These are phyloP conservation scores for Protophormia terraenovae DNA, from an alignment of 2,888 invertebrate species.

Conservation along the genomic window DNA sequence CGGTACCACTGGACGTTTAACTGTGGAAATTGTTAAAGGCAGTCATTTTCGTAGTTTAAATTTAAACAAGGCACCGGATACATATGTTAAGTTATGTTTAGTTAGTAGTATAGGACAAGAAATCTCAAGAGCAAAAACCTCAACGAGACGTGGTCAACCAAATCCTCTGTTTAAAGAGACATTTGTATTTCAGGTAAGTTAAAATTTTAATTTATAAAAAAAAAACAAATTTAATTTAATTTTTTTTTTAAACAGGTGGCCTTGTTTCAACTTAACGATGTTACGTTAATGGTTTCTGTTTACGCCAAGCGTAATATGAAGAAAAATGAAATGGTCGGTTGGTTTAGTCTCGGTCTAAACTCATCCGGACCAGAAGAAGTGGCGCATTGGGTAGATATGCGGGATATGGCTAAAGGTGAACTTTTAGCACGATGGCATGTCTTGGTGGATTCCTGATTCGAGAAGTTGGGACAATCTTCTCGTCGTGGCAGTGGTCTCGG, in stretches of 20 bases:
- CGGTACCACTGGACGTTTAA: constrained; percentile 95
- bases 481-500: constrained; percentile 77
- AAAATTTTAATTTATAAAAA: not conserved
- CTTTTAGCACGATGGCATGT: constrained; percentile 97
- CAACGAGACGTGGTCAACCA: constrained; percentile 94
- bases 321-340: constrained; percentile 97
- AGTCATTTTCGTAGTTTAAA: constrained; percentile 88
- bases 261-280: constrained; percentile 95
- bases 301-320: constrained; percentile 96
- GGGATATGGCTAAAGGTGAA: constrained; percentile 91
- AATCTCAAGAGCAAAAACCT: constrained; percentile 95
- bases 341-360: constrained; percentile 96
- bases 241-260: constrained; percentile 87
- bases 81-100: constrained; percentile 95
- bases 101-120: constrained; percentile 96
- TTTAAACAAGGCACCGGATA: constrained; percentile 92
- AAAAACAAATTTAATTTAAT: not conserved
- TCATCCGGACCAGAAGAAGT: constrained; percentile 95
- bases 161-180: constrained; percentile 98
- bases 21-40: constrained; percentile 90
- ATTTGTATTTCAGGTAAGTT: constrained; percentile 94
- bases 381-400: constrained; percentile 96
- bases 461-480: constrained; percentile 80
- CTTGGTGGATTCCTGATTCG: constrained; percentile 88
- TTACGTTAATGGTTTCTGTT: constrained; percentile 96